A percentile compares a stretch with the other conserved stretches of the same genome.
Conservation (phyloP, 2,113 vertebrate genomes). For the Istiophorus platypterus region DNA sequence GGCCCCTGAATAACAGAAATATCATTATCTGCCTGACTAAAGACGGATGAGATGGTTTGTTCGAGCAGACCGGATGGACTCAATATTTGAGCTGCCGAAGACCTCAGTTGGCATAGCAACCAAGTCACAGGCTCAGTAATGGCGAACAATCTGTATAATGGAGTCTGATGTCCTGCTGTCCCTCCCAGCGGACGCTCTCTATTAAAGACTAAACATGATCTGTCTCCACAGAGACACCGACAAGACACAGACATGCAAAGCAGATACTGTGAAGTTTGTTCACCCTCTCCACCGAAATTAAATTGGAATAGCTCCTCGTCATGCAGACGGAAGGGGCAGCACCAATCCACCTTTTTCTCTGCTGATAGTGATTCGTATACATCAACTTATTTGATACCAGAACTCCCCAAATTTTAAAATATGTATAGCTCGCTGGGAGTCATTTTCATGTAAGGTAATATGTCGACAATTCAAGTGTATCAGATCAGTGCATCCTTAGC, state of each 20-base stretch:
- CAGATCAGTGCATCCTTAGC: neutral
- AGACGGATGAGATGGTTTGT: slow-evolving; percentile 35
- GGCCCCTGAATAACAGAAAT: slow-evolving; percentile 32
- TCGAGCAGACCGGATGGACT: slow-evolving; percentile 31
- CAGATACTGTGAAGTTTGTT: neutral
- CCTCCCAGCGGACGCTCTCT: slow-evolving; percentile 46
- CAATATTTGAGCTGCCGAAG: slow-evolving; percentile 44
- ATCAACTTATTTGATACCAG: neutral
- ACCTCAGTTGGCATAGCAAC: slow-evolving; percentile 70
- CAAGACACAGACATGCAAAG: neutral
- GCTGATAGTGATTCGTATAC: neutral
- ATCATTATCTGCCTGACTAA: slow-evolving; percentile 28
- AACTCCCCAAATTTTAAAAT: neutral
- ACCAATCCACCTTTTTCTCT: neutral
- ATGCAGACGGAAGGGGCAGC: neutral
- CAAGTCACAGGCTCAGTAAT: slow-evolving; percentile 50
- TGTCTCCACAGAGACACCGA: slow-evolving; percentile 28
- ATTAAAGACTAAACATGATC: slow-evolving; percentile 45
- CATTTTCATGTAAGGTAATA: neutral
- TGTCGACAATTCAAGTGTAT: neutral
- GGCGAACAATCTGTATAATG: slow-evolving; percentile 53
- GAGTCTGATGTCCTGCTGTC: slow-evolving; percentile 69
- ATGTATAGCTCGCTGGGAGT: neutral
- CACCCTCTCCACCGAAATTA: slow-evolving; percentile 1
- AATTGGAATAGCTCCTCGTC: neutral